Evolutionary conservation across 2,888 invertebrate species (phyloP).

Genomic region (Tipula helvola): DNA sequence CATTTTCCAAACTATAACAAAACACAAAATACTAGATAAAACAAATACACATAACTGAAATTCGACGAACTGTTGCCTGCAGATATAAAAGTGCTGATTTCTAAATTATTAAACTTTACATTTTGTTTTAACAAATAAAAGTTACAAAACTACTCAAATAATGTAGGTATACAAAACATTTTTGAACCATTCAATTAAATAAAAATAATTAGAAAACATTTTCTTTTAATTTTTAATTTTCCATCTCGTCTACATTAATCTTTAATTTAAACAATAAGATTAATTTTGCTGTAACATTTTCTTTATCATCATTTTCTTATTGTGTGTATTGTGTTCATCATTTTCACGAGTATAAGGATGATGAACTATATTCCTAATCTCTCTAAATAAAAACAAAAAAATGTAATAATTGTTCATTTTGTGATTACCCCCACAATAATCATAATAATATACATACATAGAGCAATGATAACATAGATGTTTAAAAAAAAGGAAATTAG

Average conservation of each 20-base stretch:
- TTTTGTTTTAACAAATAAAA: background rate
- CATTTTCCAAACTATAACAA: too few relatives aligned
- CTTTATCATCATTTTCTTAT: background rate
- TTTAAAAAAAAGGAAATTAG: background rate
- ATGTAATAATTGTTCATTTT: background rate
- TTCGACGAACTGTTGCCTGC: background rate
- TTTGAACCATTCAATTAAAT: background rate
- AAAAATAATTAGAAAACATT: background rate
- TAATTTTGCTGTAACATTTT: background rate
- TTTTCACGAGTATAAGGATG: background rate
- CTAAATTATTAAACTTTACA: background rate
- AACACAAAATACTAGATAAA: too few relatives aligned
- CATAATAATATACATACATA: background rate
- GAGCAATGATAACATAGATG: background rate
- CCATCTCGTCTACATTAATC: background rate
- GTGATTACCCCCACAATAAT: background rate
- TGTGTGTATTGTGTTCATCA: background rate
- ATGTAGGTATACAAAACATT: background rate
- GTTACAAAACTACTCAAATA: background rate
- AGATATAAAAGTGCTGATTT: background rate
- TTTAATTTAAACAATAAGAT: background rate
- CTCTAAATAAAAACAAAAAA: background rate
- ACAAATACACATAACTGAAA: too few relatives aligned
- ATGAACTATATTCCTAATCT: background rate
- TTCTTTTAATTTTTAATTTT: background rate